Evolutionary conservation across 2,797 vertebrate genomes (phyloP).

Genomic region (Acrocephalus scirpaceus): DNA sequence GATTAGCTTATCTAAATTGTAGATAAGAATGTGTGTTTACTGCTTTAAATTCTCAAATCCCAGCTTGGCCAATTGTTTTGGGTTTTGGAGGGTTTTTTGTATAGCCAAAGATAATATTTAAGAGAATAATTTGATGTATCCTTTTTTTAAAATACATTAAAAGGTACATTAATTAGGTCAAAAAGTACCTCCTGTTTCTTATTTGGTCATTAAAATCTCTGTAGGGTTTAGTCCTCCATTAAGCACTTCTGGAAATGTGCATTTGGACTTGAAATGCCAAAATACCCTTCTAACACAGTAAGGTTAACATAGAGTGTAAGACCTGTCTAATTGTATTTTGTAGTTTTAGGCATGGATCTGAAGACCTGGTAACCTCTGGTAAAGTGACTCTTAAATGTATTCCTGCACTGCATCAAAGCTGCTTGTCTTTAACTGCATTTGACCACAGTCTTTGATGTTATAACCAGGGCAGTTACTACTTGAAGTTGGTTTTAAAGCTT

Average conservation of each 20-base stretch:
- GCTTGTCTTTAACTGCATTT: background rate
- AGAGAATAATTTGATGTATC: background rate
- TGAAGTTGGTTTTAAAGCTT: background rate
- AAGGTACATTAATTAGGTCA: background rate
- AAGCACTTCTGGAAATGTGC: background rate
- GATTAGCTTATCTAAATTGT: background rate
- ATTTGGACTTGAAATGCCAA: background rate
- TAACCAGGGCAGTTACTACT: background rate
- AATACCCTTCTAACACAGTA: background rate
- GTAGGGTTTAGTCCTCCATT: background rate
- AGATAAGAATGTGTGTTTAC: background rate
- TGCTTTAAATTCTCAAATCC: background rate
- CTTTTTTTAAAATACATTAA: background rate
- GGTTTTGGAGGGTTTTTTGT: background rate
- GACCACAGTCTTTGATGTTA: background rate
- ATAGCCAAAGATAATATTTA: background rate
- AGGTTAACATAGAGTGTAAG: background rate
- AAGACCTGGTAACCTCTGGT: background rate
- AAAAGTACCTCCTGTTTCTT: background rate
- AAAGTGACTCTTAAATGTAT: background rate
- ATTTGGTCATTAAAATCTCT: background rate
- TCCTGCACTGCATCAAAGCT: background rate
- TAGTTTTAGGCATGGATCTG: background rate
- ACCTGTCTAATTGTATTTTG: background rate
- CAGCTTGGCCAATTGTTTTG: background rate